Conservation (phyloP, 2,113 vertebrate species). For the Procavia capensis region DNA sequence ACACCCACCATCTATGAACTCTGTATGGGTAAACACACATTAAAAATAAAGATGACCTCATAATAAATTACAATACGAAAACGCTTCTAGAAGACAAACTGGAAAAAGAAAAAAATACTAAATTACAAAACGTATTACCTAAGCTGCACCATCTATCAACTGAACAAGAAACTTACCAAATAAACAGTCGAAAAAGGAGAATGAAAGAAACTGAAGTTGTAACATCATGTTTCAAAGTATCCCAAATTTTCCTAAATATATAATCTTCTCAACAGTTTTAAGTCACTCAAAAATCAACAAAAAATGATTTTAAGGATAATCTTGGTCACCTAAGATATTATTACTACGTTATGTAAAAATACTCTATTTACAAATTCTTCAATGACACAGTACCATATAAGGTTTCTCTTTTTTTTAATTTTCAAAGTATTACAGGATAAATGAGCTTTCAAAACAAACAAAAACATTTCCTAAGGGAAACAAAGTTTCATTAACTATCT, state of each 20-base stretch:
- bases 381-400: constrained; percentile 52
- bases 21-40: constrained; percentile 52
- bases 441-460: constrained; percentile 80
- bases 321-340: neutral
- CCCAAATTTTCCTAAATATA: constrained; percentile 56
- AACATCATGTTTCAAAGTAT: constrained; percentile 28
- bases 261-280: neutral
- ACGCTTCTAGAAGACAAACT: neutral
- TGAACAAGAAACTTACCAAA: constrained; percentile 33
- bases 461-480: constrained; percentile 78
- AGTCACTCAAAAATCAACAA: constrained; percentile 29
- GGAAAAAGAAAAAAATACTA: neutral
- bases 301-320: neutral
- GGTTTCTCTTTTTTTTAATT: constrained; percentile 64
- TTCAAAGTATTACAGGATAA: constrained; percentile 68
- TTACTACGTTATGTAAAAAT: neutral
- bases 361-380: constrained; percentile 60
- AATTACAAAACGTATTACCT: constrained; percentile 4
- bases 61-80: constrained; percentile 63
- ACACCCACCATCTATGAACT: constrained; percentile 4
- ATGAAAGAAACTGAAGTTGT: constrained; percentile 58
- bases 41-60: constrained; percentile 47
- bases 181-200: constrained; percentile 38
- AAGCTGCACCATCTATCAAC: neutral
- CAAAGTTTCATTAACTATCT: constrained; percentile 84